Percentiles rank a stretch among this genome's conserved stretches.
Evolutionary conservation across 2,888 invertebrate species (phyloP).

Genomic region (Amblyjoppa proteus): DNA sequence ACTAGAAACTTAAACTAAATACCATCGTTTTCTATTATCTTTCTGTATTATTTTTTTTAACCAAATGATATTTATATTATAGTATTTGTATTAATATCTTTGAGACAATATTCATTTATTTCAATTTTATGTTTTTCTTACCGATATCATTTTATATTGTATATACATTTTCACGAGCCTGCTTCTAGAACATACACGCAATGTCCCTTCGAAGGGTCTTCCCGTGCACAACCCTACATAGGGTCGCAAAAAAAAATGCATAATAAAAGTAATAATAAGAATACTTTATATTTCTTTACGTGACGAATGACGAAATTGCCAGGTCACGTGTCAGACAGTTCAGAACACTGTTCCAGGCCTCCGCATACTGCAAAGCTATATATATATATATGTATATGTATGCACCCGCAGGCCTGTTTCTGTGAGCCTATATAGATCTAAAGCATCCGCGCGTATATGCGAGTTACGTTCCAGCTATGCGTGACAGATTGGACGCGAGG

Average conservation of each 20-base stretch:
- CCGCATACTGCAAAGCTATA: background rate
- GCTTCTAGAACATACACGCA: too few relatives aligned
- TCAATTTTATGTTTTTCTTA: too few relatives aligned
- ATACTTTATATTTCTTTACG: background rate
- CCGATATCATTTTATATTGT: too few relatives aligned
- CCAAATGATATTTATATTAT: too few relatives aligned
- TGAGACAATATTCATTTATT: too few relatives aligned
- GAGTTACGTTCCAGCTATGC: conserved; percentile 71
- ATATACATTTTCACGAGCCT: too few relatives aligned
- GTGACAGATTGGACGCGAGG: conserved; percentile 78
- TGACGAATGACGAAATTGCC: conserved; percentile 23
- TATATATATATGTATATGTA: background rate
- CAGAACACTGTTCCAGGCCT: background rate
- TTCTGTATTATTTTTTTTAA: too few relatives aligned
- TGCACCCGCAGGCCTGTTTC: background rate
- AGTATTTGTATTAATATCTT: too few relatives aligned
- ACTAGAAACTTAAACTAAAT: conserved; percentile 49
- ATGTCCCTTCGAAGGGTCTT: conserved; percentile 2
- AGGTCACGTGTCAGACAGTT: conserved; percentile 35
- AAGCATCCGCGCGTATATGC: conserved; percentile 8
- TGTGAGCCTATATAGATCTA: conserved; percentile 3
- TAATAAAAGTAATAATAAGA: background rate
- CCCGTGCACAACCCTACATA: too few relatives aligned
- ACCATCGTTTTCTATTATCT: too few relatives aligned
- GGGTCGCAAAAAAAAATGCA: background rate